Percentiles rank a stretch among this genome's conserved stretches.
phyloP scores from a whole-genome alignment of 2,113 vertebrate species.

The Hyperoodon ampullatus region DNA sequence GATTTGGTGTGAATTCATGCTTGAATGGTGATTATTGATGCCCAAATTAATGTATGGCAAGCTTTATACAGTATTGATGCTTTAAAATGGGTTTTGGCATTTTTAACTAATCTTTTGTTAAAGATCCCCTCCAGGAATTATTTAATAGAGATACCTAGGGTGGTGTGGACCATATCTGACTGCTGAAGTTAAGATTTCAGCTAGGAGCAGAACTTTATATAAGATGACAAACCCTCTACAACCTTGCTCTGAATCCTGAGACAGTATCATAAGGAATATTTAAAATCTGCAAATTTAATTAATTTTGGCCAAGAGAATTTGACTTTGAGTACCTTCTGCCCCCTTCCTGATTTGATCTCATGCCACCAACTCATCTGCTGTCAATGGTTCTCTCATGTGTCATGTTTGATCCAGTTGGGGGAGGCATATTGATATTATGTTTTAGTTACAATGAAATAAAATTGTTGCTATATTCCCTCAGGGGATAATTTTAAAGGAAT shows the following conservation, averaged over 20 bases:
- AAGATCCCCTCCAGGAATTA: not conserved
- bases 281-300: not conserved
- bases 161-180: not conserved
- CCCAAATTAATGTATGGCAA: not conserved
- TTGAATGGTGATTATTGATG: not conserved
- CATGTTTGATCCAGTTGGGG: not conserved
- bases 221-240: not conserved
- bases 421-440: not conserved
- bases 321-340: not conserved
- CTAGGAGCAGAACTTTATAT: not conserved
- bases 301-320: not conserved
- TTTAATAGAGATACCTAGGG: not conserved
- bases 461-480: not conserved
- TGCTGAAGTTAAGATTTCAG: not conserved
- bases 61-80: not conserved
- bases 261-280: not conserved
- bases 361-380: not conserved
- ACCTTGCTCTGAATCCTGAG: not conserved
- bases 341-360: not conserved
- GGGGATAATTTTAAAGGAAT: slow-evolving; percentile 7
- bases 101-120: not conserved
- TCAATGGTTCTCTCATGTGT: not conserved
- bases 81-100: not conserved
- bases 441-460: slow-evolving; percentile 25
- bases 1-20: not conserved